Conservation (phyloP, 2,797 vertebrate species). For the Cryptoblepharus egeriae region DNA sequence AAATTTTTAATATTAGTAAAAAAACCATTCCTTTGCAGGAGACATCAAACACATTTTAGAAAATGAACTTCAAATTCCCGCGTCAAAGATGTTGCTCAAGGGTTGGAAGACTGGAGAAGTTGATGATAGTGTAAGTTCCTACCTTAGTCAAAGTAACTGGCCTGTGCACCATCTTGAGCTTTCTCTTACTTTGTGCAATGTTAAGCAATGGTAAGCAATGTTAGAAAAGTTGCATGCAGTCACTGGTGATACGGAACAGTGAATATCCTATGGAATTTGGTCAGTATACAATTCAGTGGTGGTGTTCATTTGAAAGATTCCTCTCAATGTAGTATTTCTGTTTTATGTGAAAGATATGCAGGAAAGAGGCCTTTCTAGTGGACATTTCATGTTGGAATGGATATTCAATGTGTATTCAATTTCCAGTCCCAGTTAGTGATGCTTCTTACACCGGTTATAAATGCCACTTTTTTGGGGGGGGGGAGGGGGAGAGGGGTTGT, state of each 20-base stretch:
- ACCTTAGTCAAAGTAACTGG: slow-evolving; percentile 47
- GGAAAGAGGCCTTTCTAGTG: background rate
- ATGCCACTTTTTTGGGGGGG: background rate
- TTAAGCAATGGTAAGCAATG: background rate
- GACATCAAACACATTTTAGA: slow-evolving; percentile 96
- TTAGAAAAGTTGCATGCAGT: background rate
- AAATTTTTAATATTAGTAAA: background rate
- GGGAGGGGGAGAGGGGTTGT: no score
- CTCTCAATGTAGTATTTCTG: background rate
- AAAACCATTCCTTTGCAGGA: slow-evolving; percentile 77
- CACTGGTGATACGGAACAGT: no score
- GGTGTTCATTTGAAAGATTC: background rate
- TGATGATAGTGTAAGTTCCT: slow-evolving; percentile 92
- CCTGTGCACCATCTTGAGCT: background rate
- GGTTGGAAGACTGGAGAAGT: slow-evolving; percentile 98
- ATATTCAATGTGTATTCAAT: background rate
- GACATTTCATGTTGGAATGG: background rate
- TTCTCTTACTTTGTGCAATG: background rate
- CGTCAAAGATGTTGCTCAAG: slow-evolving; percentile 97
- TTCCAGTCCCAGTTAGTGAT: background rate
- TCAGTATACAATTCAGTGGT: no score
- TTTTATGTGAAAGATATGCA: background rate
- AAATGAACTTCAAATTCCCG: slow-evolving; percentile 93
- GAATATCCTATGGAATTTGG: no score
- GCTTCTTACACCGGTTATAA: background rate